phyloP scores from a whole-genome alignment of 2,888 invertebrate species.

The Orthonevra nobilis region DNA sequence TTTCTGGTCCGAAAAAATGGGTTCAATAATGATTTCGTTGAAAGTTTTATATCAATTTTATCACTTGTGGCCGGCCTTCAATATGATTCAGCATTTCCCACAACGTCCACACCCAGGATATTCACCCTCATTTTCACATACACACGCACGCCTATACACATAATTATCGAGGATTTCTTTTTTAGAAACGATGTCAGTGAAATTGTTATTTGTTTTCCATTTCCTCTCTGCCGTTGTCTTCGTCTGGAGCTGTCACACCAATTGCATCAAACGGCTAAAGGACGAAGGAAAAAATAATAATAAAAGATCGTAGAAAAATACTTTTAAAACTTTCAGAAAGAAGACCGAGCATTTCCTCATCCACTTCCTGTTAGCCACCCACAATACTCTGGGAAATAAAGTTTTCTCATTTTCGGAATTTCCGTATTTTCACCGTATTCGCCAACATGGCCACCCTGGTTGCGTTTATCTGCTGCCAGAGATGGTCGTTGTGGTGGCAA shows the following conservation, averaged over 20 bases:
- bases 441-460: neutral
- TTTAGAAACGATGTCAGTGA: conserved; percentile 45
- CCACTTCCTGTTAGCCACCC: neutral
- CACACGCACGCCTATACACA: neutral
- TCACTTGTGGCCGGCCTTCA: neutral
- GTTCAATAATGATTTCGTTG: neutral
- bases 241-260: conserved; percentile 34
- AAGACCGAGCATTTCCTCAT: neutral
- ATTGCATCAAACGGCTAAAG: conserved; percentile 42
- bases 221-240: conserved; percentile 12
- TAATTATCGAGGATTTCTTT: conserved; percentile 20
- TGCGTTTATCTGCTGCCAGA: neutral
- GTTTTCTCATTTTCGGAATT: conserved; percentile 61
- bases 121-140: neutral
- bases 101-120: conserved; percentile 17
- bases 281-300: conserved; percentile 1
- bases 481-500: conserved; percentile 13
- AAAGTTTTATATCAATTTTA: conserved; percentile 13
- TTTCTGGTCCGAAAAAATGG: neutral
- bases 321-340: conserved; percentile 38
- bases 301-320: conserved; percentile 19
- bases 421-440: neutral
- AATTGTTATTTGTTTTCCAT: conserved; percentile 54
- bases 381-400: conserved; percentile 31
- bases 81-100: conserved; percentile 14